A percentile compares a stretch with the other conserved stretches of the same genome.
These are phyloP conservation scores for Stictocephala bisonia DNA, from an alignment of 2,888 invertebrate genomes.

Conservation along the genomic window DNA sequence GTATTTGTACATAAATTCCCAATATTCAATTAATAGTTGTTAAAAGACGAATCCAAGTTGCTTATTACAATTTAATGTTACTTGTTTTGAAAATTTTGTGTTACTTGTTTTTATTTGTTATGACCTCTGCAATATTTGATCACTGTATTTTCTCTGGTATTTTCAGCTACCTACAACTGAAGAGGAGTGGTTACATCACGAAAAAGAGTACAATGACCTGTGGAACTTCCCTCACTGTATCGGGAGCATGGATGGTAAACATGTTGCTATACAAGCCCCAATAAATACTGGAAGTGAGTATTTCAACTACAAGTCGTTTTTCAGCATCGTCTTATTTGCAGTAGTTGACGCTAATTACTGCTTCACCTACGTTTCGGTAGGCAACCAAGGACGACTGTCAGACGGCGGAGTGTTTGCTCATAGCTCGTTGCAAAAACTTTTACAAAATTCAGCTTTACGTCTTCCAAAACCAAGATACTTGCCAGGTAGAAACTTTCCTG, in stretches of 20 bases:
- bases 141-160: conserved; percentile 8
- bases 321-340: conserved; percentile 52
- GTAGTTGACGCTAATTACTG: conserved; percentile 52
- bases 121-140: not conserved
- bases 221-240: conserved; percentile 48
- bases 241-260: conserved; percentile 33
- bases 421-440: conserved; percentile 54
- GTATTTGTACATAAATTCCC: no score
- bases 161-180: conserved; percentile 9
- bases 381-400: conserved; percentile 47
- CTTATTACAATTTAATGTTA: no score
- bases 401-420: conserved; percentile 4
- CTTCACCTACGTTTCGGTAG: conserved; percentile 51
- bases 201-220: not conserved
- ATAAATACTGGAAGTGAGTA: not conserved
- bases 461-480: conserved; percentile 54
- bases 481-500: conserved; percentile 39
- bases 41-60: no score
- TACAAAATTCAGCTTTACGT: conserved; percentile 53
- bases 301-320: conserved; percentile 45
- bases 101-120: not conserved
- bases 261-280: conserved; percentile 46
- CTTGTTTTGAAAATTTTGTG: no score
- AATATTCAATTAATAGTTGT: no score
- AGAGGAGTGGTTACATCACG: conserved; percentile 18